phyloP scores from a whole-genome alignment of 2,797 vertebrate genomes.

The Lycodopsis pacificus region DNA sequence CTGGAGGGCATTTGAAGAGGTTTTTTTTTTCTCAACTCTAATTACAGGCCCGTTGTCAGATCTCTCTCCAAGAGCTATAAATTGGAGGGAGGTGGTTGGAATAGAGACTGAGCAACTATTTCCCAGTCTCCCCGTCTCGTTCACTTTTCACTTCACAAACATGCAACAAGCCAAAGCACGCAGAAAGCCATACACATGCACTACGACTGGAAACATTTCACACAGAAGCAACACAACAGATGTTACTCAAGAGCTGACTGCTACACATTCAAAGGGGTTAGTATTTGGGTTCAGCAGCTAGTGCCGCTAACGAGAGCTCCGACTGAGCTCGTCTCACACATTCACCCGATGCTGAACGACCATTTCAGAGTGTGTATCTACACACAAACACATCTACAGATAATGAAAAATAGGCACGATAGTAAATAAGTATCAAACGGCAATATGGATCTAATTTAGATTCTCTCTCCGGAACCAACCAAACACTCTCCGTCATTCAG shows the following conservation, averaged over 20 bases:
- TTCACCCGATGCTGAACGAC: slow-evolving; percentile 8
- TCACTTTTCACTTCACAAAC: slow-evolving; percentile 61
- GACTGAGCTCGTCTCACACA: slow-evolving; percentile 16
- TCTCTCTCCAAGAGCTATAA: slow-evolving; percentile 84
- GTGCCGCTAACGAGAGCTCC: slow-evolving; percentile 2
- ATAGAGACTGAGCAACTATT: slow-evolving; percentile 70
- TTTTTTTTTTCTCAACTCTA: slow-evolving; percentile 78
- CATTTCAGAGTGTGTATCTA: neutral
- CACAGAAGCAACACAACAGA: slow-evolving; percentile 17
- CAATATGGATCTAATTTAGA: slow-evolving; percentile 42
- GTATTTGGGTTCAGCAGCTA: slow-evolving; percentile 7
- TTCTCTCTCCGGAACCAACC: slow-evolving; percentile 22
- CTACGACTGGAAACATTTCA: slow-evolving; percentile 1
- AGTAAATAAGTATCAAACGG: slow-evolving; percentile 24
- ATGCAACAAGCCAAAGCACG: slow-evolving; percentile 49
- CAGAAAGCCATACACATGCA: slow-evolving; percentile 1
- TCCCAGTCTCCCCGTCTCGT: slow-evolving; percentile 69
- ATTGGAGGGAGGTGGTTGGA: slow-evolving; percentile 81
- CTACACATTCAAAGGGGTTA: neutral
- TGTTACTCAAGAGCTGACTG: neutral
- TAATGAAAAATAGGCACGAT: neutral
- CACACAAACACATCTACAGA: neutral
- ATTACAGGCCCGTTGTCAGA: slow-evolving; percentile 84
- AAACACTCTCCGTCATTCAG: slow-evolving; percentile 44
- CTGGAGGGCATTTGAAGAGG: slow-evolving; percentile 61